phyloP scores from a whole-genome alignment of 2,113 vertebrate species.

The Prietella phreatophila region DNA sequence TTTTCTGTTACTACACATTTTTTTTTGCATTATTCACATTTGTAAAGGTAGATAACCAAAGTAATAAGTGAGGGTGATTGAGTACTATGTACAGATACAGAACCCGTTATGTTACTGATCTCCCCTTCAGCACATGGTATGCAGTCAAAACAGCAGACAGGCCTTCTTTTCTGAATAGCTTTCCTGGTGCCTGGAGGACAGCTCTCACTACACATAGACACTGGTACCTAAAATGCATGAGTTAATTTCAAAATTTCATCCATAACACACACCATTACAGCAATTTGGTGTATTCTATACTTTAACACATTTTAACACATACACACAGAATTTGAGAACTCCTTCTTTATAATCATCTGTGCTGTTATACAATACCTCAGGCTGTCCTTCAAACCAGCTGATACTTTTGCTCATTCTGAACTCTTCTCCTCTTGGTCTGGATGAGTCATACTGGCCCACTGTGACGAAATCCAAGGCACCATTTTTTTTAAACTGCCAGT shows the following conservation, averaged over 20 bases:
- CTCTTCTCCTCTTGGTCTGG: constrained; percentile 63
- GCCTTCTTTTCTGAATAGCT: not conserved
- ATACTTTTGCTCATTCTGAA: constrained; percentile 67
- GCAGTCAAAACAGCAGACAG: no score
- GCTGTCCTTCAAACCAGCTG: constrained; percentile 71
- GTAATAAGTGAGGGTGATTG: not conserved
- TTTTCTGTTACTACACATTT: not conserved
- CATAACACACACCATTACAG: constrained; percentile 33
- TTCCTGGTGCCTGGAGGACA: constrained; percentile 67
- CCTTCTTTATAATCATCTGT: not conserved
- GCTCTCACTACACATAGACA: constrained; percentile 65
- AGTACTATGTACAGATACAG: not conserved
- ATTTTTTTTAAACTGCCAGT: constrained; percentile 67
- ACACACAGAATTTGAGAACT: not conserved
- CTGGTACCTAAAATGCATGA: constrained; percentile 55
- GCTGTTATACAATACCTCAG: constrained; percentile 58
- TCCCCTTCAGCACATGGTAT: no score
- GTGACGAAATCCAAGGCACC: constrained; percentile 65
- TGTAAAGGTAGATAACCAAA: not conserved
- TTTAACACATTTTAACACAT: not conserved
- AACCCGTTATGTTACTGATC: no score
- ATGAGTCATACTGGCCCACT: constrained; percentile 71
- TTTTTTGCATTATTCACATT: not conserved
- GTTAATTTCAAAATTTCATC: not conserved
- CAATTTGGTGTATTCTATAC: not conserved